Conservation (phyloP, 2,888 invertebrate species). For the Aplocera efformata region DNA sequence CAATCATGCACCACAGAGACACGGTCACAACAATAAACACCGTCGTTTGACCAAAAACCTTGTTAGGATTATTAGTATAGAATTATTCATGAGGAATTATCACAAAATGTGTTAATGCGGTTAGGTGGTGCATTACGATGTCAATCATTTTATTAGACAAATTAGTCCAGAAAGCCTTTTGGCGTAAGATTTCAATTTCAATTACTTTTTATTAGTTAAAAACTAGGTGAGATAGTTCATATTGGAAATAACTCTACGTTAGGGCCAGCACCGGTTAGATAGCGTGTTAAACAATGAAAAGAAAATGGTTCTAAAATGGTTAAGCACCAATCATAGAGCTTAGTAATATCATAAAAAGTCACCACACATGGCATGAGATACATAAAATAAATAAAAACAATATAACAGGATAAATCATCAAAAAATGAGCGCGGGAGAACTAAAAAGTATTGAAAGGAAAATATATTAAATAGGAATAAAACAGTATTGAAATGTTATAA, state of each 20-base stretch:
- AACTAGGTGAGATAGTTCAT: constrained; percentile 7
- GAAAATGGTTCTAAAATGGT: constrained; percentile 11
- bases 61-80: background rate
- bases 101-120: no score
- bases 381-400: background rate
- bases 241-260: constrained; percentile 11
- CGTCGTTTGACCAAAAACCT: constrained; percentile 11
- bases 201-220: background rate
- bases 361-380: background rate
- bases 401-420: constrained; percentile 2
- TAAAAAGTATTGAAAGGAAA: background rate
- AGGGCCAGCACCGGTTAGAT: constrained; percentile 2
- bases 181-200: background rate
- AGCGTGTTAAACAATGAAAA: background rate
- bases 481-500: no score
- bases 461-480: no score
- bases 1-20: constrained; percentile 7
- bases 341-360: background rate
- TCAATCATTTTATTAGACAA: no score
- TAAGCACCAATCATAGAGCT: constrained; percentile 4
- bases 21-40: background rate
- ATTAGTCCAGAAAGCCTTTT: no score
- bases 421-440: constrained; percentile 14
- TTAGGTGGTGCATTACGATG: no score
- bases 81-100: no score